Evolutionary conservation across 2,888 invertebrate genomes (phyloP), one percentile per base, ranked within the genome.

Genomic region (Agrypnus murinus): DNA sequence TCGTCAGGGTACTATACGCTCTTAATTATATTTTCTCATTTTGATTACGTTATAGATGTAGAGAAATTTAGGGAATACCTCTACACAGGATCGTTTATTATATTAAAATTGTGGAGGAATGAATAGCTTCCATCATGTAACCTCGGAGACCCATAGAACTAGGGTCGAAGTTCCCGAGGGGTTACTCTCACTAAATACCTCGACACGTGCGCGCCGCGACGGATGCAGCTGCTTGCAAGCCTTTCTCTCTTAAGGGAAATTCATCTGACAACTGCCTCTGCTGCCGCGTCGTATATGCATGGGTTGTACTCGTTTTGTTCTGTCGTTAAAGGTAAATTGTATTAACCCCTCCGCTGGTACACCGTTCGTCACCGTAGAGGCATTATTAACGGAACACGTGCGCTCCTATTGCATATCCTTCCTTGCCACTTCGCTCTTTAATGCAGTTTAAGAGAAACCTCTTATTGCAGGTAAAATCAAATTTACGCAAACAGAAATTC

Each of bases 151-250:
- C 15, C 32, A 55, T 3, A 32, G 17, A 40, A 53, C 25, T 46
- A 34, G 65, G 69, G 65, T 69, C 65, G 65, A 40, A 58, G 64
- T 53, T 63, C 53, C 48, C 36, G 31, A 55, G 43, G 71, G 71
- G 71, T 64, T 67, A 19, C 36, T 62, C 46, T 43, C 32, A 64
- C 58, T 71, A 67, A 71, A 68, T 65, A 71, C 64, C 69, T 66
- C 62, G 75, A 73, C 75, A 75, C 75, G 75, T 75, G 75, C 72
- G 75, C 72, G 71, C 73, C 32, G 64, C 58, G 64, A 75, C 75
- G 75, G 75, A 75, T 75, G 75, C 75, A 75, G 75, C 75, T 75
- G 75, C 66, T 72, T 72, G 70, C 71, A 72, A 65, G 72, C 72
- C 72, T 74, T 71, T 68, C 67, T 68, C 67, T 69, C 68, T 69